Evolutionary conservation across 1,140 invertebrate species (phyloP).

Genomic region (Drosophila pseudoananassae): DNA sequence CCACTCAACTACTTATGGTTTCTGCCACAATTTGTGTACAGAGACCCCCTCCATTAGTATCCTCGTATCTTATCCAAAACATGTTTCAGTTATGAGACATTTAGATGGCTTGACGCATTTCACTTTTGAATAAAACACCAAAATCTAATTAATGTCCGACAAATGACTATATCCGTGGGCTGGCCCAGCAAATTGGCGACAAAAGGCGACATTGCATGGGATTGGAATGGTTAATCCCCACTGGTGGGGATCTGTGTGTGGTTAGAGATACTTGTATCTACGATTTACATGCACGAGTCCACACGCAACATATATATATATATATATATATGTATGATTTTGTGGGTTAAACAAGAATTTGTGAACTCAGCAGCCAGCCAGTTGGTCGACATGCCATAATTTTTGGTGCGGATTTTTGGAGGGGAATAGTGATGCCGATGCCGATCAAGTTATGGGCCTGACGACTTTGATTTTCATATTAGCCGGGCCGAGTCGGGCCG

Average conservation of each 20-base stretch:
- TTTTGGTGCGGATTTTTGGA: constrained; percentile 42
- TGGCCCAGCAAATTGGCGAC: constrained; percentile 54
- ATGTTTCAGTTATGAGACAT: constrained; percentile 38
- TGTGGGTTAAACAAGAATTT: constrained; percentile 70
- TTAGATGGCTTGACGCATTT: constrained; percentile 45
- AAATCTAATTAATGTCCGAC: constrained; percentile 66
- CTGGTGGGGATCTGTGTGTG: constrained; percentile 25
- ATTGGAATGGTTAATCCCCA: constrained; percentile 39
- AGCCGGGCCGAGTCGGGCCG: constrained; percentile 33
- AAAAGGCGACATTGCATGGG: constrained; percentile 52
- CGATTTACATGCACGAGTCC: constrained; percentile 19
- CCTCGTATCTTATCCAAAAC: constrained; percentile 45
- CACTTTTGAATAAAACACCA: constrained; percentile 51
- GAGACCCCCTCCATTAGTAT: constrained; percentile 25
- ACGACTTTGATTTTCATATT: constrained; percentile 73
- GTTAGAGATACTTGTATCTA: constrained; percentile 3
- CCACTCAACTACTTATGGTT: background rate
- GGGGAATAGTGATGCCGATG: constrained; percentile 31
- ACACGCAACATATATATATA: background rate
- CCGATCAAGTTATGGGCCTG: constrained; percentile 61
- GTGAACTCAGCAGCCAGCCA: constrained; percentile 55
- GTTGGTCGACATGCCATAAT: constrained; percentile 60
- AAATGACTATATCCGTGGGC: constrained; percentile 29
- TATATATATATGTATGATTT: constrained; percentile 25
- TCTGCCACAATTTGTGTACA: background rate